Evolutionary conservation across 2,888 invertebrate genomes (phyloP), one percentile per base, ranked within the genome.

Genomic region (Gymnoscelis rufifasciata): DNA sequence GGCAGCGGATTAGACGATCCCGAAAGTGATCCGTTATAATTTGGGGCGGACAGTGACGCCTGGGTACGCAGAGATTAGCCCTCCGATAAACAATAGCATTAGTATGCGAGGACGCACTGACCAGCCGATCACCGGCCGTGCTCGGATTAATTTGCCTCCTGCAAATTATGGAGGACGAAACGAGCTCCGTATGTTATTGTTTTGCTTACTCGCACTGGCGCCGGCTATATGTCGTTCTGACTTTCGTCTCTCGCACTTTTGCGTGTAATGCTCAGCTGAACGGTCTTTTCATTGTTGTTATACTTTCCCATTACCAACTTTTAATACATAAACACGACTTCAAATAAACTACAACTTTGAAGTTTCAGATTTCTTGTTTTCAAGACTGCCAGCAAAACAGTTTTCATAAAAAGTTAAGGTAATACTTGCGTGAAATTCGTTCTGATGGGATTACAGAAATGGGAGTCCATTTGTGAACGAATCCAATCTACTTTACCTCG

Each of bases 1-100:
- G 68, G 67, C 64, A 58, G 55, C 71, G 82, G 86, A 84, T 86
- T 84, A 87, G 74, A 73, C 66, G 68, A 66, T 73, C 64, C 72
- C 70, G 83, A 84, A 83, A 83, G 83, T 83, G 83, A 84, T 84
- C 83, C 83, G 81, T 84, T 84, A 84, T 83, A 83, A 84, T 83
- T 83, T 82, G 74, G 72, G 81, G 83, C 74, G 84, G 84, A 78
- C 86, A 83, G 76, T 78, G 82, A 82, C 83, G 87, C 83, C 87
- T 87, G 87, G 58, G 82, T 74, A 80, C 81, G 84, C 83, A 80
- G 80, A 87, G 87, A 88, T 88, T 88, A 88, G 84, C 79, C 83
- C 82, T 83, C 83, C 86, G 87, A 88, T 88, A 88, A 88, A 88
- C 87, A 88, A 87, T 83, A 82, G 84, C 83, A 88, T 88, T 88